phyloP scores from a whole-genome alignment of 2,797 vertebrate genomes.

The Alosa sapidissima region DNA sequence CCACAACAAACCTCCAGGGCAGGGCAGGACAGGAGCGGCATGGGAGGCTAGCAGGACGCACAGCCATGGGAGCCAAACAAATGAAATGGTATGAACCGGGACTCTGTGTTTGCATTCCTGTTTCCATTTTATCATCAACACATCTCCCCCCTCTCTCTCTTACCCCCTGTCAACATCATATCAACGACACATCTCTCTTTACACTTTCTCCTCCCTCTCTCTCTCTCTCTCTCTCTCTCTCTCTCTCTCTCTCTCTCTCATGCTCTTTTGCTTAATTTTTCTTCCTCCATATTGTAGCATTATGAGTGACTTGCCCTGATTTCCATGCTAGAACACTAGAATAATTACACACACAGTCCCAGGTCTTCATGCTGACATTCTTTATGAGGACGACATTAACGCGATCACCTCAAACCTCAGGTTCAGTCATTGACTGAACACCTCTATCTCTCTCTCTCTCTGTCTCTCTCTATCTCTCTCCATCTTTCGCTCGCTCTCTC shows the following conservation, averaged over 20 bases:
- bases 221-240: background rate
- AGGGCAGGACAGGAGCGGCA: conserved; percentile 53
- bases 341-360: background rate
- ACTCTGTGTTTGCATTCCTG: conserved; percentile 27
- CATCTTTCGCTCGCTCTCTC: background rate
- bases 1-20: conserved; percentile 67
- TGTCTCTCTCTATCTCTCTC: background rate
- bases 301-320: background rate
- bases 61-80: conserved; percentile 79
- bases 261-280: background rate
- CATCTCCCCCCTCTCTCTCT: background rate
- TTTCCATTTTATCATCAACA: background rate
- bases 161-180: background rate
- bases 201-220: conserved; percentile 11
- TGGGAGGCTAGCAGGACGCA: conserved; percentile 65
- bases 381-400: background rate
- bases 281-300: background rate
- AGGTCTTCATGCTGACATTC: background rate
- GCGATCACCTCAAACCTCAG: background rate
- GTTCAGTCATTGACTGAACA: background rate
- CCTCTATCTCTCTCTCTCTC: too few relatives aligned
- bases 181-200: background rate
- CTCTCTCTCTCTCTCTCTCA: background rate
- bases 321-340: background rate
- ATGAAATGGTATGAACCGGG: conserved; percentile 79